Evolutionary conservation across 35 echinoderm and acorn worm genomes (phyloP).

Genomic region (Hemicentrotus pulcherrimus): DNA sequence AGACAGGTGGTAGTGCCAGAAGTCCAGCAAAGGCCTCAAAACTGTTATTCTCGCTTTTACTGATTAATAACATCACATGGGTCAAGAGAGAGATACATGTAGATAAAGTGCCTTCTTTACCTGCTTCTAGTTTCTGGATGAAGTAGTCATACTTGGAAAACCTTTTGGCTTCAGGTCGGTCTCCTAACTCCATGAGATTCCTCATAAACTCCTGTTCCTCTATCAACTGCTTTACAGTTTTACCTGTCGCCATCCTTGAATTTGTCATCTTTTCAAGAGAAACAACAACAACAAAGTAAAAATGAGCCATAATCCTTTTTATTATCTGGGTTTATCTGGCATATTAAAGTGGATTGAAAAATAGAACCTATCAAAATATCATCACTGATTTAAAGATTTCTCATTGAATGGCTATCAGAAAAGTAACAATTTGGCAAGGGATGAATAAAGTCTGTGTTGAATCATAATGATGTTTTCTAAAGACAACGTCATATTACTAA

Average conservation of each 20-base stretch:
- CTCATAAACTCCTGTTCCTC: conserved; percentile 62
- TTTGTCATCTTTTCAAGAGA: neutral
- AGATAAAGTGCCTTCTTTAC: conserved; percentile 45
- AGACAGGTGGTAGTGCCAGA: neutral
- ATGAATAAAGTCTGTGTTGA: too few relatives aligned
- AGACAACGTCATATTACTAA: too few relatives aligned
- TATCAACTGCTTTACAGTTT: conserved; percentile 75
- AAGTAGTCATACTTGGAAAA: conserved; percentile 99
- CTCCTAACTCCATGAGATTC: conserved; percentile 49
- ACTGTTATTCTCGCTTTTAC: neutral
- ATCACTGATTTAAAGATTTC: too few relatives aligned
- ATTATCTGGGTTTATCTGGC: too few relatives aligned
- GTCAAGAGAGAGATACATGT: neutral
- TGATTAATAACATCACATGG: neutral
- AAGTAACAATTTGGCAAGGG: too few relatives aligned
- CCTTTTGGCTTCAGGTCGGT: conserved; percentile 55
- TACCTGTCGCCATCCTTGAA: conserved; percentile 30
- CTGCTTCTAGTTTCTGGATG: conserved; percentile 98
- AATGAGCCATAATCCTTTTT: too few relatives aligned
- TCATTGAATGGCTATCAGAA: too few relatives aligned
- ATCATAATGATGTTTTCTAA: too few relatives aligned
- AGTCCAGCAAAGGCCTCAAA: neutral
- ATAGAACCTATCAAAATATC: too few relatives aligned
- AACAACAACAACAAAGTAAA: too few relatives aligned
- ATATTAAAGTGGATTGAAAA: too few relatives aligned